phyloP scores from a whole-genome alignment of 2,113 vertebrate species.

The Polypterus senegalus region DNA sequence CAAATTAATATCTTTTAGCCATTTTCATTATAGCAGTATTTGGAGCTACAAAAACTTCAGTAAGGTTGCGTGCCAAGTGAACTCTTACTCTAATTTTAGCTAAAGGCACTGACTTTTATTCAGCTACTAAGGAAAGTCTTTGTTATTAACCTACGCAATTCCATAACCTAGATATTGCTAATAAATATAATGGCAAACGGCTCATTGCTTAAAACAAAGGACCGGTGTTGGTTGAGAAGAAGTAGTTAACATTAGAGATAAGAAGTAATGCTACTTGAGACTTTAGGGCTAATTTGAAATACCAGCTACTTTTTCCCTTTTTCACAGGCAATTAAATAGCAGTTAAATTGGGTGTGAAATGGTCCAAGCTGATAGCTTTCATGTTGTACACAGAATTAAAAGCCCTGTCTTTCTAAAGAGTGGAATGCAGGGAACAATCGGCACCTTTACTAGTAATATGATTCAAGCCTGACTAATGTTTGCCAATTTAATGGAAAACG shows the following conservation, averaged over 20 bases:
- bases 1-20: no score
- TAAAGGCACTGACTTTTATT: no score
- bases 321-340: slow-evolving; percentile 43
- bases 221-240: slow-evolving; percentile 40
- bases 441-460: no score
- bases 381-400: slow-evolving; percentile 14
- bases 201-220: slow-evolving; percentile 38
- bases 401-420: neutral
- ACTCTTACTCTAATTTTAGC: no score
- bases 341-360: slow-evolving; percentile 41
- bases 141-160: slow-evolving; percentile 48
- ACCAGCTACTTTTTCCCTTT: slow-evolving; percentile 25
- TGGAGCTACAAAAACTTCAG: no score
- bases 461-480: no score
- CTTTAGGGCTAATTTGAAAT: slow-evolving; percentile 41
- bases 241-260: slow-evolving; percentile 39
- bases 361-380: slow-evolving; percentile 20
- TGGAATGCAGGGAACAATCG: neutral
- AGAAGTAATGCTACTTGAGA: slow-evolving; percentile 36
- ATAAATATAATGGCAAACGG: slow-evolving; percentile 46
- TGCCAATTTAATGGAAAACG: no score
- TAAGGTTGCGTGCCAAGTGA: no score
- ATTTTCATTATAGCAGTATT: no score
- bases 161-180: slow-evolving; percentile 45
- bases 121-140: slow-evolving; percentile 37